Base-by-base conservation (phyloP, 2,888 invertebrate genomes). In the Orthosia gracilis region DNA sequence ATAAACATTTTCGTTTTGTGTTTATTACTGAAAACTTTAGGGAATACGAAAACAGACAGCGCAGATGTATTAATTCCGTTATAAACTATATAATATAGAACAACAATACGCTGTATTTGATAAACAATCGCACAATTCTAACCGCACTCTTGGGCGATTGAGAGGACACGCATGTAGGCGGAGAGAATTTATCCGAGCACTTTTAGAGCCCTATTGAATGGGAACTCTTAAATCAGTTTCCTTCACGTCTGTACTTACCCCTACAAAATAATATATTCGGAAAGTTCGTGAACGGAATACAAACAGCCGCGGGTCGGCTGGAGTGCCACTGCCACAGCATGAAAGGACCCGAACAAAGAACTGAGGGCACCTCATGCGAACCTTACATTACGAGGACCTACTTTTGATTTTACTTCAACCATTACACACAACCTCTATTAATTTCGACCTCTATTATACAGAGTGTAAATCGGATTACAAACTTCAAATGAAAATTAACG, bases 251-350 rank as follows among this genome's bases (percentile, higher is more conserved):
- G 92, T 93, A 94, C 91, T 89, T 89, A 88, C 90, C 90, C 92
- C 90, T 90, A 91, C 91, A 89, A 92, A 94, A 95, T 95, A 95
- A 95, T 94, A 93, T 94, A 96, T 95, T 94, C 95, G 90, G 88
- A 92, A 93, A 93, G 93, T 95, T 94, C 94, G 95, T 94, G 95
- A 93, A 94, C 94, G 91, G 94, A 95, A 95, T 95, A 95, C 93
- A 94, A 95, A 95, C 93, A 94, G 88, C 89, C 88, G 80, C 86
- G 92, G 91, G 91, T 87, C 90, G 92, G 77, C 87, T 92, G 90
- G 90, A 93, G 92, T 91, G 91, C 91, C 90, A 89, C 90, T 88
- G 91, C 91, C 91, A 91, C 85, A 90, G 91, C 88, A 92, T 93
- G 91, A 93, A 94, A 92, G 91, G 90, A 91, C 84, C 89, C 89